phyloP scores from a whole-genome alignment of 1,140 invertebrate genomes.

The Platorchestia sp. region DNA sequence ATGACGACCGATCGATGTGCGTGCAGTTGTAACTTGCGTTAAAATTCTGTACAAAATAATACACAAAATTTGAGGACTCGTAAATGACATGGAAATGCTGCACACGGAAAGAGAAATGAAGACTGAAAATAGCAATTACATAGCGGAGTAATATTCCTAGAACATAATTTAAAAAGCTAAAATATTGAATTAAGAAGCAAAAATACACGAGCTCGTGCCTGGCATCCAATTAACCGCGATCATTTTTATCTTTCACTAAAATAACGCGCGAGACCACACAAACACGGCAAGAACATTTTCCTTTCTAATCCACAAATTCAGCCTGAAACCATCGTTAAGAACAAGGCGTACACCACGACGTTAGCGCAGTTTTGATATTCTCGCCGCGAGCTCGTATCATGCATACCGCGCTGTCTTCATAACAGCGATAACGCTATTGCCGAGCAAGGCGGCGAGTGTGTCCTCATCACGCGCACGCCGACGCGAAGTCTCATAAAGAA shows the following conservation, averaged over 20 bases:
- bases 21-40: no score
- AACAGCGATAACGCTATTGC: not conserved
- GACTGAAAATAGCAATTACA: not conserved
- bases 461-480: not conserved
- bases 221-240: not conserved
- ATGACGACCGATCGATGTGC: no score
- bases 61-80: no score
- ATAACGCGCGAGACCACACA: not conserved
- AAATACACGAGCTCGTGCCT: not conserved
- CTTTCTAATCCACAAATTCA: not conserved
- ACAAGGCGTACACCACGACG: not conserved
- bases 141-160: not conserved
- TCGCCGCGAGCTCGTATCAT: not conserved
- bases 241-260: not conserved
- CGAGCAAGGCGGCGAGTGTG: not conserved
- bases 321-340: not conserved
- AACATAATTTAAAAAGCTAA: not conserved
- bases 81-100: not conserved
- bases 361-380: not conserved
- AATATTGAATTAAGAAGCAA: not conserved
- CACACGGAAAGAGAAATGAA: not conserved
- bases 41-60: no score
- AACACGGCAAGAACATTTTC: not conserved
- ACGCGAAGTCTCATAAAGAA: conserved; percentile 42
- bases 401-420: not conserved